phyloP scores from a whole-genome alignment of 2,888 invertebrate genomes.

The Stegophylla sp. region DNA sequence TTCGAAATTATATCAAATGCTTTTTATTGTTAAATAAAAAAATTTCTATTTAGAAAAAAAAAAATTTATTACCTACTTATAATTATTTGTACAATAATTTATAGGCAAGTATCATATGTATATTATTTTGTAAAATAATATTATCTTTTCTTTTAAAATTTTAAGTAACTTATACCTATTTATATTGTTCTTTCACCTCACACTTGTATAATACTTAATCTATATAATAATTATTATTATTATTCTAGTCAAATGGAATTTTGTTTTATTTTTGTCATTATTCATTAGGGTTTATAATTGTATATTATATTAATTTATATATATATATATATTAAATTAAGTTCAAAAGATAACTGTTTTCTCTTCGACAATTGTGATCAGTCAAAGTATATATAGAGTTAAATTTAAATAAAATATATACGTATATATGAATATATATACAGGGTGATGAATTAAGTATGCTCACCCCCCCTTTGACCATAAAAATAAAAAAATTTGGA shows the following conservation, averaged over 20 bases:
- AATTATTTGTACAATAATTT: constrained; percentile 51
- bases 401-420: background rate
- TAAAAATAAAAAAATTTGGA: no score
- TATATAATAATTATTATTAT: constrained; percentile 41
- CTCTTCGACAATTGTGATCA: constrained; percentile 18
- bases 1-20: constrained; percentile 26
- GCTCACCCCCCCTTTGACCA: no score
- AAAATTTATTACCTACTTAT: constrained; percentile 37
- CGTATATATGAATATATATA: background rate
- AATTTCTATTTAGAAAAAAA: constrained; percentile 35
- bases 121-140: constrained; percentile 52
- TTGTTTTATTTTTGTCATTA: constrained; percentile 49
- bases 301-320: constrained; percentile 30
- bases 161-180: constrained; percentile 43
- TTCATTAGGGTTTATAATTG: constrained; percentile 32
- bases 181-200: constrained; percentile 55
- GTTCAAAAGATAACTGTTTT: constrained; percentile 32
- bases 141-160: constrained; percentile 33
- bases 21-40: constrained; percentile 36
- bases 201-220: constrained; percentile 56
- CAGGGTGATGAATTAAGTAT: no score
- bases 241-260: constrained; percentile 55
- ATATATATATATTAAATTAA: constrained; percentile 22
- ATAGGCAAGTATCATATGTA: constrained; percentile 48
- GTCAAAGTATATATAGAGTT: constrained; percentile 3